Base-by-base conservation (phyloP, 2,113 vertebrate genomes). In the Eolophus roseicapilla region DNA sequence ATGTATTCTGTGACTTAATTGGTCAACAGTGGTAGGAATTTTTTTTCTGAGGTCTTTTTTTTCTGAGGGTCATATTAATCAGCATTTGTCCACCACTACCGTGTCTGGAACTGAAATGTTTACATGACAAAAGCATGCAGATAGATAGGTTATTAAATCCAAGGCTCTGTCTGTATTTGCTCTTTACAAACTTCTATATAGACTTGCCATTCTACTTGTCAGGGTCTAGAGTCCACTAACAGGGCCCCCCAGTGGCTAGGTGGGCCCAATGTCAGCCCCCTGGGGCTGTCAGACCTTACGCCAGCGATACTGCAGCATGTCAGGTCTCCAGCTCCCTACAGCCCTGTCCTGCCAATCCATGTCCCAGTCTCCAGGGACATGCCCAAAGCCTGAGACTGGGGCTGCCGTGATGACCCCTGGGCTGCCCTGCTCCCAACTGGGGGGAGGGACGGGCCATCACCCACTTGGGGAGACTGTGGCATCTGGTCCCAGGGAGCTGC, bases 281-380 rank as follows among this genome's bases (percentile, higher is more conserved):
- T 5, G 2, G 5, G 21, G 8, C 35, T 2, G 0, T 10, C 39
- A 75, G n/a, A 31, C 21, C 12, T 31, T 37, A 10, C 31, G 25
- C 20, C 82, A 53, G 9, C 0, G 0, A 33, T 0, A 3, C 27
- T 1, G 2, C 46, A 25, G 8, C 39, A 60, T 9, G 10, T 4
- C 31, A 1, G 1, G 7, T 47, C 21, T 73, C 57, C 57, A 35
- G 57, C n/a, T 35, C 13, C n/a, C 33, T 35, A 35, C 33, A 35
- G 57, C 57, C 33, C 16, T 37, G 10, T 13, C 33, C 23, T n/a
- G 43, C 46, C 28, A 2, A 2, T 24, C 31, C 35, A 17, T 7
- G 13, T 39, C 33, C 39, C 23, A 25, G 3, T 14, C 29, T 7
- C 57, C 37, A 35, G 1, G 4, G 17, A 55, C 7, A 3, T 67